Percentiles rank a stretch among this genome's conserved stretches.
These are phyloP conservation scores for Bubo scandiacus DNA, from an alignment of 2,113 vertebrate species.

Conservation along the genomic window DNA sequence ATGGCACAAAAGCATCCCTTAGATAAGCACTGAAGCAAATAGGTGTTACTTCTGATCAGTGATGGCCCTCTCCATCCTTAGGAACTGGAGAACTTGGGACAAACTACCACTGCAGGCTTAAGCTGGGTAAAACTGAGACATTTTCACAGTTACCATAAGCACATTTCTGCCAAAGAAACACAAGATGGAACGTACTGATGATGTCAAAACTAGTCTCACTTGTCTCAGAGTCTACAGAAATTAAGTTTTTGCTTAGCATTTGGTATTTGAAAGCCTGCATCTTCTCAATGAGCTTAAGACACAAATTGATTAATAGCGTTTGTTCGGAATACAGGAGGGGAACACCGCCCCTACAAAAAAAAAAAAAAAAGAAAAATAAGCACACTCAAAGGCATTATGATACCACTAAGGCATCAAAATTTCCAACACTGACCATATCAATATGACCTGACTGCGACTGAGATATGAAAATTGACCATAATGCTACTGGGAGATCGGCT, in stretches of 20 bases:
- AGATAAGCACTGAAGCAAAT: background rate
- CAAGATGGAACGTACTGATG: background rate
- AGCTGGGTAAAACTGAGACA: background rate
- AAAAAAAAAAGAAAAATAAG: background rate
- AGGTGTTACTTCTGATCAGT: background rate
- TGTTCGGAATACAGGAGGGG: background rate
- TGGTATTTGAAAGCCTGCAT: background rate
- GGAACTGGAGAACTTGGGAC: background rate
- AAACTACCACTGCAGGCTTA: background rate
- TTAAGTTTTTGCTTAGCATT: background rate
- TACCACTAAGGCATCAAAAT: background rate
- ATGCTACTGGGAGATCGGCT: background rate
- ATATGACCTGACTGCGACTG: rapidly evolving
- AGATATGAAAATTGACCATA: background rate
- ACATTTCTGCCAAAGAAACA: background rate
- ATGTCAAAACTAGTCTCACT: background rate
- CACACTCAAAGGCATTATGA: rapidly evolving
- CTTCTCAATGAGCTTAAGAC: background rate
- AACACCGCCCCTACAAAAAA: too few relatives aligned
- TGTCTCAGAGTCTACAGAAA: background rate
- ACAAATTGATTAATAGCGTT: too few relatives aligned
- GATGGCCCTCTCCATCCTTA: background rate
- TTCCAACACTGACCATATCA: background rate
- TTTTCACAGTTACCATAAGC: background rate
- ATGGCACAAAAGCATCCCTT: background rate